Conservation (phyloP, 2,113 vertebrate genomes). For the Polypterus senegalus region DNA sequence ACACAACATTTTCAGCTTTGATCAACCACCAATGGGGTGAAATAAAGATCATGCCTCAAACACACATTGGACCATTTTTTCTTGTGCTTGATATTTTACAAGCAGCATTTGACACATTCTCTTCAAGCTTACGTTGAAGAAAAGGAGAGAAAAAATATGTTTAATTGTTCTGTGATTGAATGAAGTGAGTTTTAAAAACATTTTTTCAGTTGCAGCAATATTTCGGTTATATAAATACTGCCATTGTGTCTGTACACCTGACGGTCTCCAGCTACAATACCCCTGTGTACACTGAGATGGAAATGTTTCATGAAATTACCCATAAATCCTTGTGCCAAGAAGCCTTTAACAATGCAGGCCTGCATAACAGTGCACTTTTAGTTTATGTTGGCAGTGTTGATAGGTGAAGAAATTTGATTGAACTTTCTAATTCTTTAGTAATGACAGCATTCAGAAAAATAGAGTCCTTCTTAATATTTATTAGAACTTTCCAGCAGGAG, state of each 20-base stretch:
- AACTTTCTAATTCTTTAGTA: slow-evolving; percentile 29
- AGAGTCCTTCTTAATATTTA: slow-evolving; percentile 10
- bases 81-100: no score
- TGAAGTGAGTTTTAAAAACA: no score
- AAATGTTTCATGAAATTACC: slow-evolving; percentile 7
- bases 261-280: neutral
- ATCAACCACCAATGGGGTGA: no score
- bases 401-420: slow-evolving; percentile 21
- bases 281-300: neutral
- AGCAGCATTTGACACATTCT: no score
- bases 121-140: no score
- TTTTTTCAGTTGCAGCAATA: no score
- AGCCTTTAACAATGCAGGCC: neutral
- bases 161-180: no score
- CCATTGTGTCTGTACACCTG: neutral
- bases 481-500: neutral
- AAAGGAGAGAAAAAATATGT: no score
- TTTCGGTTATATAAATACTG: no score
- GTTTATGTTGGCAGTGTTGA: slow-evolving; percentile 18
- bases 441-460: slow-evolving; percentile 6
- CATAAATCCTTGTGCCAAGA: slow-evolving; percentile 7
- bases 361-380: slow-evolving; percentile 19
- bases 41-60: no score
- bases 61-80: no score
- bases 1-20: no score